These are phyloP conservation scores for Ceratina japonica DNA, from an alignment of 1,140 invertebrate species.

Conservation along the genomic window DNA sequence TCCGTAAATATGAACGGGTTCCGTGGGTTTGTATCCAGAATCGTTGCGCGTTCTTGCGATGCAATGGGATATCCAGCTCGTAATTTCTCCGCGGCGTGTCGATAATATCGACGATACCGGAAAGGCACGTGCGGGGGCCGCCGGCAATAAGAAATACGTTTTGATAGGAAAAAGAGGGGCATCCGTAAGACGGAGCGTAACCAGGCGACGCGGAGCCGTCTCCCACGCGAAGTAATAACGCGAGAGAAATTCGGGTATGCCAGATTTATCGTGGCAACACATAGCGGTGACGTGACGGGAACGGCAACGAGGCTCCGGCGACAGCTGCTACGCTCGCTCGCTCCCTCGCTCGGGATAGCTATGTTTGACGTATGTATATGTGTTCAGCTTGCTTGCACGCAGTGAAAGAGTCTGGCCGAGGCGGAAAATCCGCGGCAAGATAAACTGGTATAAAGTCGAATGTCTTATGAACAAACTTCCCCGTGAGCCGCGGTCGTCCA, in stretches of 20 bases:
- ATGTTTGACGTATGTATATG: constrained; percentile 4
- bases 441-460: constrained; percentile 2
- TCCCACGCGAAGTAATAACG: constrained; percentile 62
- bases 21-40: constrained; percentile 3
- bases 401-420: too few relatives aligned
- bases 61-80: neutral
- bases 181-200: constrained; percentile 33
- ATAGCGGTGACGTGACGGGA: constrained; percentile 68
- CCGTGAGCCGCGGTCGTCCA: neutral
- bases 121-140: constrained; percentile 28
- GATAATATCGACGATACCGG: neutral
- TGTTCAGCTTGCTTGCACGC: neutral
- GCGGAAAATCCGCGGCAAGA: neutral
- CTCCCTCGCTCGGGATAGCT: neutral
- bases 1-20: constrained; percentile 18
- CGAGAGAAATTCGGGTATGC: constrained; percentile 65
- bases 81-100: constrained; percentile 13
- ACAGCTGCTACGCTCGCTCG: constrained; percentile 49
- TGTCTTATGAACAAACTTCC: neutral
- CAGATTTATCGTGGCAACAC: constrained; percentile 70
- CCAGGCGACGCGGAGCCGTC: constrained; percentile 12
- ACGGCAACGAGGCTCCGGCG: constrained; percentile 70
- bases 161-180: neutral
- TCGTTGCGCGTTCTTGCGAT: constrained; percentile 4
- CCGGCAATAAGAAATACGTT: constrained; percentile 32